Base-by-base conservation (phyloP, 1,140 invertebrate species). In the Latrodectus geometricus region DNA sequence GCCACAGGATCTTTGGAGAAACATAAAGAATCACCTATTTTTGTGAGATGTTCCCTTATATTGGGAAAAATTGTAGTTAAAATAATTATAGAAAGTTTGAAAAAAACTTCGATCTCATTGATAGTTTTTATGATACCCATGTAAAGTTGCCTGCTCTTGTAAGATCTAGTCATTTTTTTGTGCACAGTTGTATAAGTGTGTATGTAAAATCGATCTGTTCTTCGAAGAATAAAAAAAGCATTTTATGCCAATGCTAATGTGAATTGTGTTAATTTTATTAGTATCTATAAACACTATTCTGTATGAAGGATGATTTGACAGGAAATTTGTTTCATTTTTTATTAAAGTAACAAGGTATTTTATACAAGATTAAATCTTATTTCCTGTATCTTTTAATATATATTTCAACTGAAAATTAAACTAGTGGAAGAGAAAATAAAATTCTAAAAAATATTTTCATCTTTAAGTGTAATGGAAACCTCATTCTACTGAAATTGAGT, bases 171-270 rank as follows among this genome's bases (percentile, higher is more conserved):
- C 72, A 75, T 68, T 83, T 75, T 83, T 61, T 17, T 61, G 81
- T 83, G 81, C 81, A 83, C 81, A 74, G 70, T 82, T 82, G 23
- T 73, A 72, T 75, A 75, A 75, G 66, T 83, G 80, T 83, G 56
- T 83, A 50, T 21, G 56, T 74, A 83, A n/a, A 75, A 74, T 20
- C 17, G 15, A 61, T 20, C 17, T 74, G 76, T 68, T 78, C 76
- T 78, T 48, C 23, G 66, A 66, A 56, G 73, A 83, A 49, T 72
- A 75, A 74, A 83, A 54, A 72, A 23, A 82, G 66, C 69, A 61
- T 82, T 82, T 82, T 82, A 82, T 73, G 48, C 79, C 52, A 61
- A 14, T 61, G 54, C 54, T 61, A 17, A 14, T 61, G 8, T 61
- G 54, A 35, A 35, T 35, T 35, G 35, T 35, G 1, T 35, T 35